A percentile compares a stretch with the other conserved stretches of the same genome.
Evolutionary conservation across 35 echinoderm and acorn worm genomes (phyloP).

Genomic region (Lytechinus variegatus): DNA sequence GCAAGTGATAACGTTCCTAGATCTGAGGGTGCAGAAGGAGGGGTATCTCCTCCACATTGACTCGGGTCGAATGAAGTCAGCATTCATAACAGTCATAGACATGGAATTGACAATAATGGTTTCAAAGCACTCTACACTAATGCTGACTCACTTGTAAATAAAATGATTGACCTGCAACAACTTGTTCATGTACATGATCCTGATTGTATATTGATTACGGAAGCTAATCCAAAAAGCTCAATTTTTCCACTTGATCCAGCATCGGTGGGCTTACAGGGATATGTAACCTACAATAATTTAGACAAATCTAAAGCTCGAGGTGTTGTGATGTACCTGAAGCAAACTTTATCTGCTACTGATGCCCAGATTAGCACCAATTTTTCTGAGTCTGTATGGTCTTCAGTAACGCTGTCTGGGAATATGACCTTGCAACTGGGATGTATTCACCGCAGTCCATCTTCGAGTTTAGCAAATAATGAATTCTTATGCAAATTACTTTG

Average conservation of each 20-base stretch:
- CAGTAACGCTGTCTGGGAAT: not conserved
- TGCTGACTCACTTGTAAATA: too few species aligned
- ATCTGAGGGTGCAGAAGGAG: not conserved
- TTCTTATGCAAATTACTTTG: constrained; percentile 20
- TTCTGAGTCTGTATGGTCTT: constrained; percentile 5
- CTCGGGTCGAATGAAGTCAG: not conserved
- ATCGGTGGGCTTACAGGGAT: constrained; percentile 24
- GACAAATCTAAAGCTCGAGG: constrained; percentile 26
- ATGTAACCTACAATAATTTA: not conserved
- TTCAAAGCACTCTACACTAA: too few species aligned
- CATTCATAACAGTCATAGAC: too few species aligned
- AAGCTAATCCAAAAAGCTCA: constrained; percentile 40
- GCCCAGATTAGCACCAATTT: not conserved
- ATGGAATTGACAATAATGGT: too few species aligned
- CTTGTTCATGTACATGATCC: constrained; percentile 25
- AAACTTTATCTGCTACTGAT: constrained; percentile 20
- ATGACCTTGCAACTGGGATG: not conserved
- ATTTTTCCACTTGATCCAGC: constrained; percentile 17
- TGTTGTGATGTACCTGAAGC: constrained; percentile 13
- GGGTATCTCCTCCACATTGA: not conserved
- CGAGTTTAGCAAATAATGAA: not conserved
- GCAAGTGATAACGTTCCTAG: not conserved
- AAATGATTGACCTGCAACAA: too few species aligned
- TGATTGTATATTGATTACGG: constrained; percentile 36
- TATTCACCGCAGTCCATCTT: constrained; percentile 38